Evolutionary conservation across 2,797 vertebrate species (phyloP), one percentile per base, ranked within the genome.

Genomic region (Mus caroli): DNA sequence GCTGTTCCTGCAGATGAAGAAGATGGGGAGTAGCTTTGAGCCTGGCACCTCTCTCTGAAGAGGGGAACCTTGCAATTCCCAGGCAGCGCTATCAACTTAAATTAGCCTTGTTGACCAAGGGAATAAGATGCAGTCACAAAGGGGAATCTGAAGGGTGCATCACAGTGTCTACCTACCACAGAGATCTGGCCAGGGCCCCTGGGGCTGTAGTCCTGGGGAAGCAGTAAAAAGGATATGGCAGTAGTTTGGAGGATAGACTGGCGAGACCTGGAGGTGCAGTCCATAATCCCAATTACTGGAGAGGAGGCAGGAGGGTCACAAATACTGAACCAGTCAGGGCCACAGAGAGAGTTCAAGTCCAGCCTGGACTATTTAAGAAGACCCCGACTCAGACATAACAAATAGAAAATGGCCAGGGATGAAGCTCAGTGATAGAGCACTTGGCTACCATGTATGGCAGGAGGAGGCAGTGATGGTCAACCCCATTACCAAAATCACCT

Each of bases 241-340:
- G 75, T 86, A 28, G 6, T 94, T 83, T 92, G 62, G 50, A 95
- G 50, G 26, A 11, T 34, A 91, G 34, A 43, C 88, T 62, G 22
- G 54, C 83, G 86, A 24, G 19, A 40, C 89, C 79, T 73, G 46
- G 40, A 85, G 71, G 28, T n/a, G 13, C n/a, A 46, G 19, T 31
- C 73, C 7, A 0, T 77, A 50, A 62, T 78, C 22, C 31, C 43
- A 26, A 19, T 78, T 78, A 90, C 22, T 52, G 22, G 43, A n/a
- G 75, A 78, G 43, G 43, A 78, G 15, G 43, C 75, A 64, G 31
- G 75, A 52, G 20, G 12, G 40, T 62, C 37, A 77, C 28, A 60
- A 62, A 46, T 76, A n/a, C 88, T 77, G 56, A 76, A 20, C 13
- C 19, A 78, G 28, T n/a, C 31, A 62, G 43, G 20, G 0, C 4